phyloP scores from a whole-genome alignment of 2,888 invertebrate species.

The Smittia sp. region DNA sequence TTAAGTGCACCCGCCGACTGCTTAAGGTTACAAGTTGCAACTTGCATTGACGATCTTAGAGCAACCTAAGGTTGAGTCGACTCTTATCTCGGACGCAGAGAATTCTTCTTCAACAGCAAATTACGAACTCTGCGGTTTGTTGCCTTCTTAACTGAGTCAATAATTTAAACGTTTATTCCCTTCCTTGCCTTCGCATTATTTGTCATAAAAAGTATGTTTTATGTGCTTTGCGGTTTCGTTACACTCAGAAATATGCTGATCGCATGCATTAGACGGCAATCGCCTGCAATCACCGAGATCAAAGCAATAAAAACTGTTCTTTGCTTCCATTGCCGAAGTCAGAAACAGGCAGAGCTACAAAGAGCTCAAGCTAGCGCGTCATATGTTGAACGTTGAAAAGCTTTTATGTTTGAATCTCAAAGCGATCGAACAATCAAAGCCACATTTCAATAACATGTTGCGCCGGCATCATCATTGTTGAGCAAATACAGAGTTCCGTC shows the following conservation, averaged over 20 bases:
- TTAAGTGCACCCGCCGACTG: too few relatives aligned
- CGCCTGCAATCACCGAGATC: not conserved
- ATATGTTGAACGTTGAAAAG: not conserved
- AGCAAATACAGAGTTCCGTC: constrained; percentile 6
- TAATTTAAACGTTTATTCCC: constrained; percentile 4
- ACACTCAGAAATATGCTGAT: not conserved
- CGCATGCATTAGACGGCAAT: not conserved
- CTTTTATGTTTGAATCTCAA: too few relatives aligned
- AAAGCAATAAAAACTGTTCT: constrained; percentile 1
- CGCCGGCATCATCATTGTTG: not conserved
- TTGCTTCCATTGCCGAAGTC: not conserved
- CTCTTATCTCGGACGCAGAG: not conserved
- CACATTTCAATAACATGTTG: not conserved
- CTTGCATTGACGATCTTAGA: too few relatives aligned
- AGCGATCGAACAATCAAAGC: constrained; percentile 18
- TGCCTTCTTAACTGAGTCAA: constrained; percentile 5
- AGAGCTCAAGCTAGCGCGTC: not conserved
- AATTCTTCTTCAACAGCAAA: not conserved
- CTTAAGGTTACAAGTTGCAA: too few relatives aligned
- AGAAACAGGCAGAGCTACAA: not conserved
- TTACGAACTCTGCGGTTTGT: constrained; percentile 28
- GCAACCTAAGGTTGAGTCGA: too few relatives aligned
- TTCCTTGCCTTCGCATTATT: constrained; percentile 19
- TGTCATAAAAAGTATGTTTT: constrained; percentile 33
- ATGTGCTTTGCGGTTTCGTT: constrained; percentile 23